Conservation (phyloP, 2,888 invertebrate species). For the Drosophila anceps region DNA sequence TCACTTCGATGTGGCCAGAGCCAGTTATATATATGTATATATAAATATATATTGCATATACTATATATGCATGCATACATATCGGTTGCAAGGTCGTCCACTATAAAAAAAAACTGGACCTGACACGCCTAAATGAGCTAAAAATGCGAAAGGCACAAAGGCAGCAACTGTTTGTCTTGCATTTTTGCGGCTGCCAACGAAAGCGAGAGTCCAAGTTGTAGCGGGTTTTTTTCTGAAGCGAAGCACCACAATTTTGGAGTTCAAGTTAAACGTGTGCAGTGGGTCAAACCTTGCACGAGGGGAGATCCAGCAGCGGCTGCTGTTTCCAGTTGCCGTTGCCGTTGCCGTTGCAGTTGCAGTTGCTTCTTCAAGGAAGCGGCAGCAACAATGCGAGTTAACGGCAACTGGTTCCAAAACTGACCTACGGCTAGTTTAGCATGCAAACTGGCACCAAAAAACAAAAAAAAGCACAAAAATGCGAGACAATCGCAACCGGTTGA, state of each 20-base stretch:
- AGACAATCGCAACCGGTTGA: slow-evolving; percentile 60
- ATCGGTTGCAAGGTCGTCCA: slow-evolving; percentile 85
- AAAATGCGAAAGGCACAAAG: slow-evolving; percentile 73
- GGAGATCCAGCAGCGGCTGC: slow-evolving; percentile 20
- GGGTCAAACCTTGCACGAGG: slow-evolving; percentile 70
- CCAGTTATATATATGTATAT: slow-evolving; percentile 18
- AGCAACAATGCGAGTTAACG: slow-evolving; percentile 68
- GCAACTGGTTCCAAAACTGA: slow-evolving; percentile 72
- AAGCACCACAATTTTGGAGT: slow-evolving; percentile 64
- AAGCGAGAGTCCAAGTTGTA: slow-evolving; percentile 57
- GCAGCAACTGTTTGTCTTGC: slow-evolving; percentile 41
- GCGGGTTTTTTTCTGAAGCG: slow-evolving; percentile 36
- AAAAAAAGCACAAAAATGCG: slow-evolving; percentile 8
- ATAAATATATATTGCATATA: slow-evolving; percentile 15
- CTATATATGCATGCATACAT: slow-evolving; percentile 54
- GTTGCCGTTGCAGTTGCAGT: slow-evolving; percentile 6
- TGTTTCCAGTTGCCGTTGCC: slow-evolving; percentile 14
- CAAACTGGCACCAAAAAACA: slow-evolving; percentile 14
- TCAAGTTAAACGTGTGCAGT: slow-evolving; percentile 80
- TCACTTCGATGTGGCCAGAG: slow-evolving; percentile 59
- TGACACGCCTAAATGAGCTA: slow-evolving; percentile 81
- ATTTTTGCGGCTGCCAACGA: slow-evolving; percentile 62
- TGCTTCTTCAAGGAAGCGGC: slow-evolving; percentile 72
- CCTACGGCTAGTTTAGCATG: slow-evolving; percentile 67
- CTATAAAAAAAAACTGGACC: slow-evolving; percentile 71